Conservation (phyloP, 2,888 invertebrate species). For the Drosophila affinis region DNA sequence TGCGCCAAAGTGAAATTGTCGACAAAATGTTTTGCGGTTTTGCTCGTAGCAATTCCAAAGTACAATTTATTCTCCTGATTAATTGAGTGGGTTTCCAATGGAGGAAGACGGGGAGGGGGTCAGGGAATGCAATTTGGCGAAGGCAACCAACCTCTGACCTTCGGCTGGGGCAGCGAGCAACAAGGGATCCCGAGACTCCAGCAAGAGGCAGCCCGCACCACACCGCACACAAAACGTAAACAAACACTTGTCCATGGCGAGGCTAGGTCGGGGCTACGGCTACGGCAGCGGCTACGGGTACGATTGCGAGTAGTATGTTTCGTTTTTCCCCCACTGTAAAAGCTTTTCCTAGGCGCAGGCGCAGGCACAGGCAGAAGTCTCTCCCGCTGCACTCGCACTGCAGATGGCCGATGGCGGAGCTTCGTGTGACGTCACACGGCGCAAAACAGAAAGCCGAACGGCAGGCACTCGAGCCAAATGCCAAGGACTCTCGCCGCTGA, state of each 20-base stretch:
- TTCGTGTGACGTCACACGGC: slow-evolving; percentile 71
- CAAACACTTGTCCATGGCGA: slow-evolving; percentile 69
- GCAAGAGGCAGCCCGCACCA: slow-evolving; percentile 9
- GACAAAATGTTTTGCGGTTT: slow-evolving; percentile 39
- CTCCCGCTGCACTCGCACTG: slow-evolving; percentile 7
- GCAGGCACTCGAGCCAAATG: slow-evolving; percentile 58
- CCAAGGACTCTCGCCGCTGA: slow-evolving; percentile 72
- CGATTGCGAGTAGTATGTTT: slow-evolving; percentile 6
- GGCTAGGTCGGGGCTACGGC: slow-evolving; percentile 23
- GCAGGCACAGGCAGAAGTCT: background rate
- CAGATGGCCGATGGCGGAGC: slow-evolving; percentile 49
- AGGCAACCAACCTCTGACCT: slow-evolving; percentile 33
- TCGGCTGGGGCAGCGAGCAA: slow-evolving; percentile 28
- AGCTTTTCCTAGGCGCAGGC: slow-evolving; percentile 35
- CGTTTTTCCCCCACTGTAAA: background rate
- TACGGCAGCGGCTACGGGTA: no score
- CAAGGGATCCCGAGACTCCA: slow-evolving; percentile 26
- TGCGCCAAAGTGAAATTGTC: slow-evolving; percentile 37
- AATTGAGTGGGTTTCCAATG: slow-evolving; percentile 22
- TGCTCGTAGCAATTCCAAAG: background rate
- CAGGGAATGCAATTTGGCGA: slow-evolving; percentile 24
- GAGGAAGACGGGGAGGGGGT: background rate
- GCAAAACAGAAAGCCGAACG: slow-evolving; percentile 28
- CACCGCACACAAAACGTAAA: slow-evolving; percentile 67
- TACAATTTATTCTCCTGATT: slow-evolving; percentile 43